Percentiles rank a stretch among this genome's conserved stretches.
phyloP scores from a whole-genome alignment of 1,140 invertebrate species.

The Diplogasteroides magnus region DNA sequence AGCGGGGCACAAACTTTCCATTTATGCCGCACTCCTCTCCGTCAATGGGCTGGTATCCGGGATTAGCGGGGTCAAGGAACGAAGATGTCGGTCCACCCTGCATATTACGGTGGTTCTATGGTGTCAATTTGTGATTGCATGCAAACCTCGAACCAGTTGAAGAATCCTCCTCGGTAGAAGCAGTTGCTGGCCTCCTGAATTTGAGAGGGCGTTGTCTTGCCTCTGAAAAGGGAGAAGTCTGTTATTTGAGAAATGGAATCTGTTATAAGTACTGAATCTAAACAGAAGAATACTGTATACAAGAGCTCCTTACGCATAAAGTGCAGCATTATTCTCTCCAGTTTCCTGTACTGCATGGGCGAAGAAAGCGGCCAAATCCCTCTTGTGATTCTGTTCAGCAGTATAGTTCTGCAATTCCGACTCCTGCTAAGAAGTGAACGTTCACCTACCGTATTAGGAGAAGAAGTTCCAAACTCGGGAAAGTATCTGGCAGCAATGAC shows the following conservation, averaged over 20 bases:
- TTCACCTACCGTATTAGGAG: slow-evolving; percentile 19
- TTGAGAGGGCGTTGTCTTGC: too few relatives aligned
- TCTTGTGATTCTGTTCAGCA: slow-evolving; percentile 22
- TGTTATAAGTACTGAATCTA: too few relatives aligned
- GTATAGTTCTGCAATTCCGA: slow-evolving; percentile 25
- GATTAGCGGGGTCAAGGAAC: slow-evolving; percentile 36
- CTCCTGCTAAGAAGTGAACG: neutral
- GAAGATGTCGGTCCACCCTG: slow-evolving; percentile 50
- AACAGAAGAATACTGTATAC: too few relatives aligned
- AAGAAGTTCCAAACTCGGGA: slow-evolving; percentile 45
- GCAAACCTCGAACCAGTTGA: slow-evolving; percentile 55
- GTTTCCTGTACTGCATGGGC: slow-evolving; percentile 40
- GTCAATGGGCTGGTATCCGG: slow-evolving; percentile 42
- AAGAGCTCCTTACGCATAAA: slow-evolving; percentile 33
- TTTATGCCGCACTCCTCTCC: slow-evolving; percentile 34
- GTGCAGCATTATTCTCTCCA: slow-evolving; percentile 34
- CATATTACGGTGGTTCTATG: too few relatives aligned
- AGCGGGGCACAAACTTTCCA: slow-evolving; percentile 36
- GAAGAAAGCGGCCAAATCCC: slow-evolving; percentile 39
- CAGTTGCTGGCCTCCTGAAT: slow-evolving; percentile 40
- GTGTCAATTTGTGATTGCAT: neutral
- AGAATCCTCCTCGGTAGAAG: slow-evolving; percentile 53
- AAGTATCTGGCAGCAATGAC: slow-evolving; percentile 51
- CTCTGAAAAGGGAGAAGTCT: too few relatives aligned
- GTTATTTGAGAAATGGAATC: too few relatives aligned